These are phyloP conservation scores for Caenorhabditis remanei DNA, from an alignment of 1,140 invertebrate genomes.

Conservation along the genomic window DNA sequence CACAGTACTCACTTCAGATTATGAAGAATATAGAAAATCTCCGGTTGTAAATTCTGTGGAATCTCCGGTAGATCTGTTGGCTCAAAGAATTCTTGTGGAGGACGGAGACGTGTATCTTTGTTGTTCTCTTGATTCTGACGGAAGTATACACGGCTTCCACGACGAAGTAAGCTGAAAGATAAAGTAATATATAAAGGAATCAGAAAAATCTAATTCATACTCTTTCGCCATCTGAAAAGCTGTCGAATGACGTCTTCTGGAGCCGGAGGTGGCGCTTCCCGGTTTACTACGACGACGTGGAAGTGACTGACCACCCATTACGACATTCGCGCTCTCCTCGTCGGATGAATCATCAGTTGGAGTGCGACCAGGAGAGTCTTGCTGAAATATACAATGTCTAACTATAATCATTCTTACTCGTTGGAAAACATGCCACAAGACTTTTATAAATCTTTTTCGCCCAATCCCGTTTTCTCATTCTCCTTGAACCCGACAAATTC, in stretches of 20 bases:
- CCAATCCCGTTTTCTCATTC: constrained; percentile 65
- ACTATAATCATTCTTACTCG: neutral
- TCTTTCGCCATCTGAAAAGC: constrained; percentile 70
- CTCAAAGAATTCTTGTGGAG: constrained; percentile 75
- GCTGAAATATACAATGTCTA: constrained; percentile 1
- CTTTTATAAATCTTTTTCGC: constrained; percentile 61
- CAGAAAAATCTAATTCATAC: constrained; percentile 57
- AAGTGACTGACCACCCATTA: constrained; percentile 5
- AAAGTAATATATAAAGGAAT: constrained; percentile 12
- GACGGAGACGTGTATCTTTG: constrained; percentile 67
- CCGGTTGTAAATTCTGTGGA: constrained; percentile 72
- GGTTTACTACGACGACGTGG: neutral
- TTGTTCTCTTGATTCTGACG: constrained; percentile 70
- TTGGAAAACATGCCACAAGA: constrained; percentile 48
- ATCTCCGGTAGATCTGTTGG: constrained; percentile 74
- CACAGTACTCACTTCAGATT: constrained; percentile 71
- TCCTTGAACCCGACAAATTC: constrained; percentile 9
- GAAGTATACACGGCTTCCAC: constrained; percentile 66
- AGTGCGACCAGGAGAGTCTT: constrained; percentile 46
- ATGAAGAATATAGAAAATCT: constrained; percentile 74
- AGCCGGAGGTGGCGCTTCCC: neutral
- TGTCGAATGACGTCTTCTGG: constrained; percentile 69
- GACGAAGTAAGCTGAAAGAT: constrained; percentile 65
- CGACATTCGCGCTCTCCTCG: constrained; percentile 28
- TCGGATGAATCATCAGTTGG: constrained; percentile 52